A percentile compares a stretch with the other conserved stretches of the same genome.
These are phyloP conservation scores for Chlorops oryzae DNA, from an alignment of 1,140 invertebrate species.

Conservation along the genomic window DNA sequence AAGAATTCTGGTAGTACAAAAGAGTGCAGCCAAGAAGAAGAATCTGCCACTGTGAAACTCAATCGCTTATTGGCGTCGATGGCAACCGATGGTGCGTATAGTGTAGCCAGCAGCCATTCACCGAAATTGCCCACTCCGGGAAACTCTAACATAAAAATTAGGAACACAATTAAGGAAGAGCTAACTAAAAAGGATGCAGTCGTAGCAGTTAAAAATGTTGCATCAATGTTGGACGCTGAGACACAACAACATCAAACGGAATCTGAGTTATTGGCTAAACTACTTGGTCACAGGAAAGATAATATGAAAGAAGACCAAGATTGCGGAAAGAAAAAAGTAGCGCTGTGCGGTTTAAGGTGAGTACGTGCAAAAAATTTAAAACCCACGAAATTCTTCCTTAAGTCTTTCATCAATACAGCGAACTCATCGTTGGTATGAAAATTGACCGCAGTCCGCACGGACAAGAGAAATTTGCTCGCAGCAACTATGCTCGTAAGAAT, in stretches of 20 bases:
- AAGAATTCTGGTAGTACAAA: no score
- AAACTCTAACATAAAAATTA: constrained; percentile 25
- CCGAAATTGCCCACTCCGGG: constrained; percentile 37
- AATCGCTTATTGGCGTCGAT: constrained; percentile 37
- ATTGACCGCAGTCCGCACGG: constrained; percentile 53
- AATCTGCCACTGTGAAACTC: constrained; percentile 33
- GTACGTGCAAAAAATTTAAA: no score
- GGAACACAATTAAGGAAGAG: constrained; percentile 30
- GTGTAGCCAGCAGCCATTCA: constrained; percentile 17
- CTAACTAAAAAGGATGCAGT: constrained; percentile 30
- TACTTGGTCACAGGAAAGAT: constrained; percentile 51
- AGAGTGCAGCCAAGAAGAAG: no score
- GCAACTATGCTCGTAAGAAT: constrained; percentile 37
- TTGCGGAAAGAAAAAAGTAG: background rate
- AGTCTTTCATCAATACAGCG: constrained; percentile 51
- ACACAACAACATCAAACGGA: constrained; percentile 61
- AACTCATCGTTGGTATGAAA: constrained; percentile 67
- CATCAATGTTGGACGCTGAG: constrained; percentile 59
- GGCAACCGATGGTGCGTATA: constrained; percentile 23
- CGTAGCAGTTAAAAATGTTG: constrained; percentile 63
- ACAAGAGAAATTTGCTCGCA: constrained; percentile 43
- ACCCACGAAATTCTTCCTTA: background rate
- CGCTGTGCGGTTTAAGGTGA: constrained; percentile 28
- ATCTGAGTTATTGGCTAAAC: constrained; percentile 66
- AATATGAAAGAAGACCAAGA: constrained; percentile 26